Evolutionary conservation across 2,888 invertebrate species (phyloP).

Genomic region (Diplazon laetatorius): DNA sequence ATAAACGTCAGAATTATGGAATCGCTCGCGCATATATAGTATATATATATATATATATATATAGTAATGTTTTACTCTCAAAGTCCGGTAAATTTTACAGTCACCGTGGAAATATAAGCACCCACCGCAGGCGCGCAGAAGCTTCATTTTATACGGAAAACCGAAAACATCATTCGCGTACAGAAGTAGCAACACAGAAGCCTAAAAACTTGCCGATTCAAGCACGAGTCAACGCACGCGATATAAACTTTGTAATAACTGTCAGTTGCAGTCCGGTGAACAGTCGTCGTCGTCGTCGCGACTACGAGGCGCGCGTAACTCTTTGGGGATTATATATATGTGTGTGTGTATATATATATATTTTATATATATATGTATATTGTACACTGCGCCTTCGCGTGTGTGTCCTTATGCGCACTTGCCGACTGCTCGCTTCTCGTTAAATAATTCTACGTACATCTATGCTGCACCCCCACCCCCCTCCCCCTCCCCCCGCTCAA

Average conservation of each 20-base stretch:
- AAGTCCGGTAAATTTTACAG: conserved; percentile 32
- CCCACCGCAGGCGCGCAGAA: conserved; percentile 19
- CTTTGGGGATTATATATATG: conserved; percentile 28
- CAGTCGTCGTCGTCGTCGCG: conserved; percentile 43
- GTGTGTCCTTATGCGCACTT: conserved; percentile 33
- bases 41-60: no score
- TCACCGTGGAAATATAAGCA: conserved; percentile 1
- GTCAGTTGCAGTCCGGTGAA: conserved; percentile 68
- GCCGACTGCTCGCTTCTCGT: not conserved
- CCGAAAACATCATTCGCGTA: no score
- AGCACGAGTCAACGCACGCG: conserved; percentile 19
- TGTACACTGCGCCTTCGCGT: conserved; percentile 21
- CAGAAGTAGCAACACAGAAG: not conserved
- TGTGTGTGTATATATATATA: no score
- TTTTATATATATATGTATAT: no score
- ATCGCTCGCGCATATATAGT: no score
- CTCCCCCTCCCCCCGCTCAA: not conserved
- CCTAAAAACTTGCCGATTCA: not conserved
- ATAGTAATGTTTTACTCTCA: conserved; percentile 24
- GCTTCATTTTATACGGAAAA: no score
- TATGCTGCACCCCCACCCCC: not conserved
- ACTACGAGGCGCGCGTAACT: conserved; percentile 21
- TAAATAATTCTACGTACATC: conserved; percentile 42
- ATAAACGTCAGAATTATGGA: conserved; percentile 19
- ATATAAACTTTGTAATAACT: conserved; percentile 72